A percentile compares a stretch with the other conserved stretches of the same genome.
phyloP scores from a whole-genome alignment of 1,140 invertebrate genomes.

The Cyclargus thomasi region DNA sequence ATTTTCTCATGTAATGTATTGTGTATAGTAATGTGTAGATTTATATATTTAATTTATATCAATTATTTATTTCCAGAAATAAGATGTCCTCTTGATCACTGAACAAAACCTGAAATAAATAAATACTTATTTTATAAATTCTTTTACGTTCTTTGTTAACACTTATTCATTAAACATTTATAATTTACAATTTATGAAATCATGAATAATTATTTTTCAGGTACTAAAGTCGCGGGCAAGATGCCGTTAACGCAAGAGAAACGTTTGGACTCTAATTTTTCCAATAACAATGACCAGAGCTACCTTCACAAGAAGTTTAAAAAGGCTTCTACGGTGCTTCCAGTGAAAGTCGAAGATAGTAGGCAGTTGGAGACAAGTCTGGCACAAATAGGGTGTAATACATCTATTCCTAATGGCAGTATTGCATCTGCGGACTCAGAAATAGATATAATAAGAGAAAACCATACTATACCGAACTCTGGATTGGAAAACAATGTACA shows the following conservation, averaged over 20 bases:
- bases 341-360: conserved; percentile 55
- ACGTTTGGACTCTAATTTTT: conserved; percentile 64
- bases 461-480: conserved; percentile 40
- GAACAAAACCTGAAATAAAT: too few species aligned
- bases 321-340: conserved; percentile 80
- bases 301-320: conserved; percentile 95
- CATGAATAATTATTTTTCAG: conserved; percentile 48
- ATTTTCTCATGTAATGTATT: too few species aligned
- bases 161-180: too few species aligned
- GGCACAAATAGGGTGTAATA: conserved; percentile 44
- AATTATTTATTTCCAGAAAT: too few species aligned
- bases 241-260: conserved; percentile 72
- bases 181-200: background rate
- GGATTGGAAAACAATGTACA: conserved; percentile 71
- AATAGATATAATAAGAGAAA: conserved; percentile 67
- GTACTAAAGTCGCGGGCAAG: conserved; percentile 56
- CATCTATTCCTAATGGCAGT: conserved; percentile 63
- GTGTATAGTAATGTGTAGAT: too few species aligned
- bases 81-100: too few species aligned
- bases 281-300: conserved; percentile 81
- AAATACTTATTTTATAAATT: too few species aligned
- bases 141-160: too few species aligned
- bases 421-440: conserved; percentile 65
- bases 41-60: too few species aligned
- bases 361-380: conserved; percentile 52